Evolutionary conservation across 2,797 vertebrate species (phyloP).

Genomic region (Rhynchonycteris naso): DNA sequence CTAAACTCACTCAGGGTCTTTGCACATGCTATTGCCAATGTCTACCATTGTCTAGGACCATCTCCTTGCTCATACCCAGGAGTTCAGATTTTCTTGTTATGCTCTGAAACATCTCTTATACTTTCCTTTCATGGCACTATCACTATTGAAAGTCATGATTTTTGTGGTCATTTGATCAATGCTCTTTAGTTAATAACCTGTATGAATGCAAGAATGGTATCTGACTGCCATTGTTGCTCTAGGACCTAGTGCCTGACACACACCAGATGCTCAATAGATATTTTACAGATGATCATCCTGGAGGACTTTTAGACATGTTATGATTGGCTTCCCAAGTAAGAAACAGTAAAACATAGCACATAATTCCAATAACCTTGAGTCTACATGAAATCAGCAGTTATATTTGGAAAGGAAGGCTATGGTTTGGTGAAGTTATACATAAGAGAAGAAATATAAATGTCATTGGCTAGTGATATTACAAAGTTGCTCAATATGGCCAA

Average conservation of each 20-base stretch:
- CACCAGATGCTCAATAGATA: not conserved
- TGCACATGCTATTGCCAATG: not conserved
- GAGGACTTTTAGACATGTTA: not conserved
- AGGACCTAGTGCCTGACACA: not conserved
- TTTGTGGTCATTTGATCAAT: not conserved
- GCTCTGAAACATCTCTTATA: not conserved
- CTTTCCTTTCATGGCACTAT: not conserved
- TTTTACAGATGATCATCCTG: not conserved
- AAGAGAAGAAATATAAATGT: not conserved
- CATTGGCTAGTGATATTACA: not conserved
- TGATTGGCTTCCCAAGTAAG: not conserved
- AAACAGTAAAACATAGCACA: not conserved
- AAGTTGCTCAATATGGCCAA: not conserved
- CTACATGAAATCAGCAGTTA: not conserved
- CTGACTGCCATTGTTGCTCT: not conserved
- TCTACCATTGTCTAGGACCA: not conserved
- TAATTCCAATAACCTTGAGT: not conserved
- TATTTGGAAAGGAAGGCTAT: not conserved
- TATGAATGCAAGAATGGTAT: not conserved
- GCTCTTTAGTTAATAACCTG: not conserved
- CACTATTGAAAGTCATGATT: not conserved
- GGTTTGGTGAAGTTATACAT: not conserved
- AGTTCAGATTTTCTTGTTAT: not conserved
- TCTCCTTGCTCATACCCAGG: not conserved
- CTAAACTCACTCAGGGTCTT: constrained; percentile 15